These are phyloP conservation scores for Xanthorhoe designata DNA, from an alignment of 2,888 invertebrate genomes.

Conservation along the genomic window DNA sequence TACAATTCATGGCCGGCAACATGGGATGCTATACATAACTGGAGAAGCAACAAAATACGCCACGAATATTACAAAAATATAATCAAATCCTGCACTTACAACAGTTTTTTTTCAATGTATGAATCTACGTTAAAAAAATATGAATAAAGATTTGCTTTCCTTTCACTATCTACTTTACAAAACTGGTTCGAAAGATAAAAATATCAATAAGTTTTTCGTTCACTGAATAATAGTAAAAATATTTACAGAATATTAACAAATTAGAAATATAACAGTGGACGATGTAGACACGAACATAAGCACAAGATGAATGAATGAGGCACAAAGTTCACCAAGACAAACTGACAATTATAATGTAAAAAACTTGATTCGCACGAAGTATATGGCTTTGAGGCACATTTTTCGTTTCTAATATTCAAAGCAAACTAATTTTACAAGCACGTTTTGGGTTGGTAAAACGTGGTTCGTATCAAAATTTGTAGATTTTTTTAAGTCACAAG, in stretches of 20 bases:
- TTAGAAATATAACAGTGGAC: slow-evolving; percentile 8
- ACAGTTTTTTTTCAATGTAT: slow-evolving; percentile 11
- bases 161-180: slow-evolving; percentile 4
- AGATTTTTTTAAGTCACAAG: slow-evolving; percentile 7
- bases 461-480: background rate
- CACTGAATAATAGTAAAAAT: slow-evolving; percentile 50
- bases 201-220: background rate
- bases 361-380: no score
- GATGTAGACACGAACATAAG: background rate
- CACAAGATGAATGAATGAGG: background rate
- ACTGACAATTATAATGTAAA: background rate
- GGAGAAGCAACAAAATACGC: slow-evolving; percentile 43
- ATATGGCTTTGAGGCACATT: background rate
- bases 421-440: background rate
- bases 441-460: background rate
- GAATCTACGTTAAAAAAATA: slow-evolving; percentile 3
- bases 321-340: background rate
- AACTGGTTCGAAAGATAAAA: background rate
- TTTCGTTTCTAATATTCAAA: background rate
- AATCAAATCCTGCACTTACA: slow-evolving; percentile 27
- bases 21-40: slow-evolving; percentile 53
- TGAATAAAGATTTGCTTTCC: background rate
- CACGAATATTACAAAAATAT: slow-evolving; percentile 29
- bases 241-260: slow-evolving; percentile 66
- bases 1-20: slow-evolving; percentile 76